A percentile compares a stretch with the other conserved stretches of the same genome.
These are phyloP conservation scores for Lordiphosa stackelbergi DNA, from an alignment of 1,140 invertebrate species.

Conservation along the genomic window DNA sequence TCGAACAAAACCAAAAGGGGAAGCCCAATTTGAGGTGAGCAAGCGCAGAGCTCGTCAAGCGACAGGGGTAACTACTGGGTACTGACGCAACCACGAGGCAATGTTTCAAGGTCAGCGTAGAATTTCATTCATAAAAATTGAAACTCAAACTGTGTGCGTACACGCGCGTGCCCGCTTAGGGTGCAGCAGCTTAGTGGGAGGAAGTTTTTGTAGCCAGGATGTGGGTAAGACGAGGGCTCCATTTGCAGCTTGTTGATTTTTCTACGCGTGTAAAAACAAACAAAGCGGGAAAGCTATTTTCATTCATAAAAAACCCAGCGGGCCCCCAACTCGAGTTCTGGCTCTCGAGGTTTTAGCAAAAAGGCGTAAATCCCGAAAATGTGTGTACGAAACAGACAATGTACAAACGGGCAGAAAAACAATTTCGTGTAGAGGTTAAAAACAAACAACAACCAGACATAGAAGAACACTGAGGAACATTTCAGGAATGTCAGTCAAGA, in stretches of 20 bases:
- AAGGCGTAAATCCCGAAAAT: too few species aligned
- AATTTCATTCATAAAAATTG: conserved; percentile 70
- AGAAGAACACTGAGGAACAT: too few species aligned
- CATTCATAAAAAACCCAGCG: conserved; percentile 40
- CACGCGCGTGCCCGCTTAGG: conserved; percentile 48
- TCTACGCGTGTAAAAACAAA: conserved; percentile 61
- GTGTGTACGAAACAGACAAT: too few species aligned
- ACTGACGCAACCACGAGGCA: conserved; percentile 66
- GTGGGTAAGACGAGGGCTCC: conserved; percentile 22
- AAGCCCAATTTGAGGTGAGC: conserved; percentile 23
- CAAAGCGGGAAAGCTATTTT: conserved; percentile 54
- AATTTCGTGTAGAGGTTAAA: too few species aligned
- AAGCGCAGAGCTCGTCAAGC: conserved; percentile 15
- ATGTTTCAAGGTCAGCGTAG: conserved; percentile 67
- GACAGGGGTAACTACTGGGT: conserved; percentile 2
- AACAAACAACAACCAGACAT: too few species aligned
- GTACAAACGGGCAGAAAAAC: too few species aligned
- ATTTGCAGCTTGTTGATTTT: conserved; percentile 73
- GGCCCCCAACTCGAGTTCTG: too few species aligned
- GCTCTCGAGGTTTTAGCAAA: too few species aligned
- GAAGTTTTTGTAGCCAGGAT: background rate
- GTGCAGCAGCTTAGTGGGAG: background rate
- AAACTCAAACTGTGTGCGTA: conserved; percentile 38
- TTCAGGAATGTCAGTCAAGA: too few species aligned
- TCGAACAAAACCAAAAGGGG: conserved; percentile 1